A percentile compares a stretch with the other conserved stretches of the same genome.
These are phyloP conservation scores for Hippoglossus hippoglossus DNA, from an alignment of 2,797 vertebrate species.

Conservation along the genomic window DNA sequence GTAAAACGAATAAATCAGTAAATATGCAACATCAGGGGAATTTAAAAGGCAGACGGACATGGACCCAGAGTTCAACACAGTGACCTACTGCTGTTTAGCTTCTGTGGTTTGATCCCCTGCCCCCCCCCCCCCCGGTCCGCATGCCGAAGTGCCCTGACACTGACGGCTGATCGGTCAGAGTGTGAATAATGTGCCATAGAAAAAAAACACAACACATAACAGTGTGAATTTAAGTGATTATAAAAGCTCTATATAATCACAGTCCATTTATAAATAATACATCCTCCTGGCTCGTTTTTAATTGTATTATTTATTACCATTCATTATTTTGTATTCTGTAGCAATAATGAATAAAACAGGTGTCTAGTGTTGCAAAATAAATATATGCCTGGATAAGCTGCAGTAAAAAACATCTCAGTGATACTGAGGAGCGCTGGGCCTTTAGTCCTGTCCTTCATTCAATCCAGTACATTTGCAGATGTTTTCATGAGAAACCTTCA, in stretches of 20 bases:
- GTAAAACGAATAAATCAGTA: no score
- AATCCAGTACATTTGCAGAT: conserved; percentile 3
- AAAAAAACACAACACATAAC: not conserved
- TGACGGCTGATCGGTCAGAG: conserved; percentile 1
- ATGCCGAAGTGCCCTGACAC: conserved; percentile 6
- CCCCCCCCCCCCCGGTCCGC: no score
- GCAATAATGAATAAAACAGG: not conserved
- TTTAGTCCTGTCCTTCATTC: not conserved
- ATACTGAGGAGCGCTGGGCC: not conserved
- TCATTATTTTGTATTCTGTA: not conserved
- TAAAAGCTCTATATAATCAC: not conserved
- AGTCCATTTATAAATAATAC: not conserved
- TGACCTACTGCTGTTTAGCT: no score
- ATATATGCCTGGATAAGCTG: not conserved
- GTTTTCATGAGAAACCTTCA: conserved; percentile 15
- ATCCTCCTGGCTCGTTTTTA: not conserved
- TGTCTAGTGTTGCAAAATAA: not conserved
- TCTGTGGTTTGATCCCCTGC: not conserved
- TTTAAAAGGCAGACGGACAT: no score
- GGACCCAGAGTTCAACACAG: no score
- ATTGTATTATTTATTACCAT: not conserved
- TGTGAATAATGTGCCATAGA: not conserved
- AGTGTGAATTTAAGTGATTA: not conserved
- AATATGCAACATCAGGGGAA: no score
- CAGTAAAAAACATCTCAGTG: not conserved